Evolutionary conservation across 2,888 invertebrate genomes (phyloP).

Genomic region (Tinea pellionella): DNA sequence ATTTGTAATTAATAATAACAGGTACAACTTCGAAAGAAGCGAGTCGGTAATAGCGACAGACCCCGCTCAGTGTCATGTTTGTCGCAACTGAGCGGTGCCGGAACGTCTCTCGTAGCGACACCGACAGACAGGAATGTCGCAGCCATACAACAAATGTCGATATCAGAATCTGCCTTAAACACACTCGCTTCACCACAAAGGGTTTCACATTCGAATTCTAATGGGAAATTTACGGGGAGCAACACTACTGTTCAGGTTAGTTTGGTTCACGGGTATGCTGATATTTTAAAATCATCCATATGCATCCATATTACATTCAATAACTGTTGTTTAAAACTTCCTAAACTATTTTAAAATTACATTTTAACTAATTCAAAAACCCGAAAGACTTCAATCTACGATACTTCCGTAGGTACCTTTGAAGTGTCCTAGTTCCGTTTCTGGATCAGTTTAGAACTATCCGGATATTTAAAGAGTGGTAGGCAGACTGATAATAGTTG

Average conservation of each 20-base stretch:
- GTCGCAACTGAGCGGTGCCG: slow-evolving; percentile 74
- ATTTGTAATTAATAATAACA: neutral
- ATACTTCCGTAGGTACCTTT: too few relatives aligned
- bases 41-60: slow-evolving; percentile 68
- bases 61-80: slow-evolving; percentile 93
- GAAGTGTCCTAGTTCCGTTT: too few relatives aligned
- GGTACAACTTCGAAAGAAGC: slow-evolving; percentile 75
- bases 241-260: slow-evolving; percentile 60
- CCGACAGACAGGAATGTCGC: slow-evolving; percentile 38
- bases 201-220: slow-evolving; percentile 53
- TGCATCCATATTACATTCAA: too few relatives aligned
- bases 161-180: slow-evolving; percentile 90
- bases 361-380: too few relatives aligned
- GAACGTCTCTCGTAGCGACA: slow-evolving; percentile 51
- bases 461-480: too few relatives aligned
- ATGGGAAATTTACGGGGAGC: slow-evolving; percentile 55
- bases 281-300: neutral
- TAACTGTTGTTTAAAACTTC: too few relatives aligned
- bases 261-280: neutral
- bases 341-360: too few relatives aligned
- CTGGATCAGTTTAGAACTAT: too few relatives aligned
- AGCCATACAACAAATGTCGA: slow-evolving; percentile 75
- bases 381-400: too few relatives aligned
- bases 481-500: too few relatives aligned
- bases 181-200: slow-evolving; percentile 70